These are phyloP conservation scores for Harpagifer antarcticus DNA, from an alignment of 2,797 vertebrate genomes.

Conservation along the genomic window DNA sequence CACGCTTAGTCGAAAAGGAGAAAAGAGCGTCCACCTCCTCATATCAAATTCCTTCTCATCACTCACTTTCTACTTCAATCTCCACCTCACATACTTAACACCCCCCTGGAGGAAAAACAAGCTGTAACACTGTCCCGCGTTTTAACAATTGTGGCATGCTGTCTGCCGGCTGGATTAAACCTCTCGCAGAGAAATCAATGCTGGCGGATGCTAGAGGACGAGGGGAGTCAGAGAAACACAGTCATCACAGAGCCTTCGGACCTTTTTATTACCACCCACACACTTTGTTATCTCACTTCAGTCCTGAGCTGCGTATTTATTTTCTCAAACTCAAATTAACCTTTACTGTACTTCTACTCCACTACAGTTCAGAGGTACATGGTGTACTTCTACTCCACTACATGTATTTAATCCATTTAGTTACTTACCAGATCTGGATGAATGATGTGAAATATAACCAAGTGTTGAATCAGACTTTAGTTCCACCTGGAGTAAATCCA, in stretches of 20 bases:
- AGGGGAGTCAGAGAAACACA: conserved; percentile 63
- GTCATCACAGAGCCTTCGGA: conserved; percentile 45
- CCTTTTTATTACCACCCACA: conserved; percentile 42
- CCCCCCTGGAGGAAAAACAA: conserved; percentile 62
- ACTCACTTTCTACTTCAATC: conserved; percentile 55
- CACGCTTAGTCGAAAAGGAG: background rate
- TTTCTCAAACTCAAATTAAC: conserved; percentile 23
- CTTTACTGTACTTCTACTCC: no score
- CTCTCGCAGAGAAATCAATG: conserved; percentile 78
- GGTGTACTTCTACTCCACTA: no score
- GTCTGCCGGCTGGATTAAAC: conserved; percentile 75
- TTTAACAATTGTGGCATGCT: conserved; percentile 64
- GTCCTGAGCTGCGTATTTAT: background rate
- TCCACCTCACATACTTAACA: conserved; percentile 57
- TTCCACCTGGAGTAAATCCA: no score
- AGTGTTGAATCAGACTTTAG: no score
- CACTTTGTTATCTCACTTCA: conserved; percentile 31
- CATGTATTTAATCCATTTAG: no score
- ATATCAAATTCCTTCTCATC: conserved; percentile 63
- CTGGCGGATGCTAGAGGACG: conserved; percentile 60
- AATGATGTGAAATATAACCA: no score
- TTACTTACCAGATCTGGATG: no score
- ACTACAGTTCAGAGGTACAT: no score
- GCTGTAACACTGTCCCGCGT: conserved; percentile 51
- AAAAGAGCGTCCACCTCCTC: conserved; percentile 43